A percentile compares a stretch with the other conserved stretches of the same genome.
Conservation (phyloP, 1,140 invertebrate species). For the Cydia fagiglandana region DNA sequence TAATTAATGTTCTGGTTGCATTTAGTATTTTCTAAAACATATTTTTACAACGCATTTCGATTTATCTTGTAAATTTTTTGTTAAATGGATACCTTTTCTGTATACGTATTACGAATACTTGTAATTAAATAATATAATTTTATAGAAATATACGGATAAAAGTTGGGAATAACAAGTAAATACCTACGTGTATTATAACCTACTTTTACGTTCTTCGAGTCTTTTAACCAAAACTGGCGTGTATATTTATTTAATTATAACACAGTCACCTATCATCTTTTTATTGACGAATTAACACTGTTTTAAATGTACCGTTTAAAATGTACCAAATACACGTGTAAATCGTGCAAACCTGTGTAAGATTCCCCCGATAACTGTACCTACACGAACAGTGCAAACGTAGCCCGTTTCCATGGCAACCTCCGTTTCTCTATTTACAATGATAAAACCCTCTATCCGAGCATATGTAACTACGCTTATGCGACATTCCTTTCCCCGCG, state of each 20-base stretch:
- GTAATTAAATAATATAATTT: no score
- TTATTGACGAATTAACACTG: no score
- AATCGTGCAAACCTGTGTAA: no score
- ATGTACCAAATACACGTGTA: neutral
- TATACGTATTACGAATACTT: no score
- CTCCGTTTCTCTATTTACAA: conserved; percentile 23
- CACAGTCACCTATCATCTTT: no score
- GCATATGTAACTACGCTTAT: conserved; percentile 9
- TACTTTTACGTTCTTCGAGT: no score
- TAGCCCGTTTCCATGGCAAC: conserved; percentile 11
- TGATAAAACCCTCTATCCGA: conserved; percentile 20
- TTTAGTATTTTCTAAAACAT: neutral
- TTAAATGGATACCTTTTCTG: neutral
- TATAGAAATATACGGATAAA: neutral
- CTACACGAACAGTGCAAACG: neutral
- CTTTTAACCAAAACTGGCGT: no score
- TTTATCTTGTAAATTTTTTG: neutral
- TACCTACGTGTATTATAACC: neutral
- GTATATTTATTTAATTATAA: no score
- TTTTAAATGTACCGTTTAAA: no score
- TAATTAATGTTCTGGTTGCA: neutral
- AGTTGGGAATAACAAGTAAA: no score
- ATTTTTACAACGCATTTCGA: neutral
- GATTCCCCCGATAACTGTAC: neutral
- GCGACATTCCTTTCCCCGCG: conserved; percentile 35